These are phyloP conservation scores for Gallinago jamesoni DNA, from an alignment of 2,113 vertebrate species.

Conservation along the genomic window DNA sequence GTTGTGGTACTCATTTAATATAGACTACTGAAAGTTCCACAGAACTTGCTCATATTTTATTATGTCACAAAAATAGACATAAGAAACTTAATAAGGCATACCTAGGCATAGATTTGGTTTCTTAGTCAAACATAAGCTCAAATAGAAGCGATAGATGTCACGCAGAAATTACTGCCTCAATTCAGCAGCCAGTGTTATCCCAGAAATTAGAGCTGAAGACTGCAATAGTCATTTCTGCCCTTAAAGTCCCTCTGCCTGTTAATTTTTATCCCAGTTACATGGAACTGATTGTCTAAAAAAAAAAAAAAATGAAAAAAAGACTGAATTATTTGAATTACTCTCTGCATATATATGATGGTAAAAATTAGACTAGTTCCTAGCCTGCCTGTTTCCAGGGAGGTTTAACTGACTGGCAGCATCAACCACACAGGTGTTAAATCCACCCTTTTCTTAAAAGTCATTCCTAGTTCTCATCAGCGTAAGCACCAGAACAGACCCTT, in stretches of 20 bases:
- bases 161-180: not conserved
- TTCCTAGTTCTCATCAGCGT: not conserved
- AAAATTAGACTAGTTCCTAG: not conserved
- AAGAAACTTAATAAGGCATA: not conserved
- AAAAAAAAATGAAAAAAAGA: not conserved
- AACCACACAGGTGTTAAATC: not conserved
- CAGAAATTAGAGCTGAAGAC: conserved; percentile 16
- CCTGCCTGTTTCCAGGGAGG: not conserved
- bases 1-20: not conserved
- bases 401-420: not conserved
- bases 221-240: not conserved
- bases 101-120: not conserved
- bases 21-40: not conserved
- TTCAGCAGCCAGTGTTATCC: not conserved
- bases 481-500: not conserved
- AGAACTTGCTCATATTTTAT: not conserved
- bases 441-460: not conserved
- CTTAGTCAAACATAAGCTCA: not conserved
- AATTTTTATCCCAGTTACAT: conserved; percentile 20
- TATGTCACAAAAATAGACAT: not conserved
- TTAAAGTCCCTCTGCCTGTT: not conserved
- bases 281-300: not conserved
- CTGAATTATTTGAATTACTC: not conserved
- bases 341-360: not conserved
- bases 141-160: not conserved